Conservation (phyloP, 2,888 invertebrate genomes). For the Hipparchia sbordonii region DNA sequence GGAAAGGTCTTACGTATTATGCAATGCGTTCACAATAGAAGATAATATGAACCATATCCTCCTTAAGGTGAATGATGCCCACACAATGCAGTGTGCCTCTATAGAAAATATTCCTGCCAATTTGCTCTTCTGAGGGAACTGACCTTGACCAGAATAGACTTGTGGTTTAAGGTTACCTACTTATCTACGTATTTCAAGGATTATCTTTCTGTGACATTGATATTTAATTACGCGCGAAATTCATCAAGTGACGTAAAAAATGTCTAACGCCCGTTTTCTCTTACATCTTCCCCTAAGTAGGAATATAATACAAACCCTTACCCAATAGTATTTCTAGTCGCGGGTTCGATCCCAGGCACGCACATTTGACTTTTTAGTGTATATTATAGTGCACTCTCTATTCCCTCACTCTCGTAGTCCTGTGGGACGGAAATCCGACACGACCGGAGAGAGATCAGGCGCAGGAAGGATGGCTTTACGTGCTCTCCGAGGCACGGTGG, state of each 20-base stretch:
- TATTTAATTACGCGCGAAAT: slow-evolving; percentile 1
- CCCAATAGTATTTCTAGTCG: no score
- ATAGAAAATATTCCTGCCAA: neutral
- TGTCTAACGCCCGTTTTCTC: no score
- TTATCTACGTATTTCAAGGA: neutral
- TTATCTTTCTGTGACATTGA: neutral
- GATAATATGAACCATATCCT: slow-evolving; percentile 41
- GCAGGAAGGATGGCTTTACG: no score
- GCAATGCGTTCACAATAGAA: slow-evolving; percentile 35
- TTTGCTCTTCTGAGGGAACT: neutral
- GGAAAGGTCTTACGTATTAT: slow-evolving; percentile 11
- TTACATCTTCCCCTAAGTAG: no score
- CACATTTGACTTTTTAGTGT: no score
- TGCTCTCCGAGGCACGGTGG: no score
- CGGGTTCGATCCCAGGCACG: no score
- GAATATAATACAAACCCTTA: no score
- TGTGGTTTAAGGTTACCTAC: slow-evolving; percentile 6
- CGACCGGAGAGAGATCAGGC: no score
- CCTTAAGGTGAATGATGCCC: slow-evolving; percentile 44
- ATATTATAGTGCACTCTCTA: no score
- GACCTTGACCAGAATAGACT: slow-evolving; percentile 7
- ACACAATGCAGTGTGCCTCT: slow-evolving; percentile 38
- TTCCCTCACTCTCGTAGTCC: no score
- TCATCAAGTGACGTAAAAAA: neutral
- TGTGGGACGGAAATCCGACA: no score